Conservation (phyloP, 2,888 invertebrate genomes). For the Morpho deidamia region DNA sequence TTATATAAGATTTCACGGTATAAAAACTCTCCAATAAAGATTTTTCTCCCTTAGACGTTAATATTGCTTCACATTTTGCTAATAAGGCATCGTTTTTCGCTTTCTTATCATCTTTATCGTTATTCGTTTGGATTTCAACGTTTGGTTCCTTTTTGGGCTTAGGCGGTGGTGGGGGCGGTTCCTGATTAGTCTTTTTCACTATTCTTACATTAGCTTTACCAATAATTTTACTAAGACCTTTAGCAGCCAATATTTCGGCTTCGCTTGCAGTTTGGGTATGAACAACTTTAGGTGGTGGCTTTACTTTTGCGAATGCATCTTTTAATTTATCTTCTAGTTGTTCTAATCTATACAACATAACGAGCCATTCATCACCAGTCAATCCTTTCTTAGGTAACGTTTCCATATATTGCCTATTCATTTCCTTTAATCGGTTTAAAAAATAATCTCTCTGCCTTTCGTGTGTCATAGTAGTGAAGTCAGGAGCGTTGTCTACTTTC, state of each 20-base stretch:
- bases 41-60: conserved; percentile 61
- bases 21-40: conserved; percentile 59
- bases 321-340: conserved; percentile 52
- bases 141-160: conserved; percentile 35
- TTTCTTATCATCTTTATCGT: conserved; percentile 35
- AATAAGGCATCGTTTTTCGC: conserved; percentile 50
- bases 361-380: conserved; percentile 63
- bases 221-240: conserved; percentile 66
- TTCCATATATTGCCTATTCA: conserved; percentile 59
- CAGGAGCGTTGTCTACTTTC: conserved; percentile 41
- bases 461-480: conserved; percentile 39
- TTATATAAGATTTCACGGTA: conserved; percentile 61
- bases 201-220: conserved; percentile 46
- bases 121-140: conserved; percentile 14
- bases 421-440: conserved; percentile 45
- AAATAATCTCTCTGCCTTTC: conserved; percentile 58
- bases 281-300: conserved; percentile 32
- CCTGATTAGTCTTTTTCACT: conserved; percentile 24
- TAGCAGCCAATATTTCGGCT: conserved; percentile 66
- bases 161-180: conserved; percentile 31
- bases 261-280: conserved; percentile 44
- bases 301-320: conserved; percentile 46
- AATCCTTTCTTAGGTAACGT: conserved; percentile 53
- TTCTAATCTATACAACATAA: conserved; percentile 58
- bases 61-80: conserved; percentile 59